Percentiles rank a stretch among this genome's conserved stretches.
Conservation (phyloP, 2,113 vertebrate species). For the Oenanthe oenanthe region DNA sequence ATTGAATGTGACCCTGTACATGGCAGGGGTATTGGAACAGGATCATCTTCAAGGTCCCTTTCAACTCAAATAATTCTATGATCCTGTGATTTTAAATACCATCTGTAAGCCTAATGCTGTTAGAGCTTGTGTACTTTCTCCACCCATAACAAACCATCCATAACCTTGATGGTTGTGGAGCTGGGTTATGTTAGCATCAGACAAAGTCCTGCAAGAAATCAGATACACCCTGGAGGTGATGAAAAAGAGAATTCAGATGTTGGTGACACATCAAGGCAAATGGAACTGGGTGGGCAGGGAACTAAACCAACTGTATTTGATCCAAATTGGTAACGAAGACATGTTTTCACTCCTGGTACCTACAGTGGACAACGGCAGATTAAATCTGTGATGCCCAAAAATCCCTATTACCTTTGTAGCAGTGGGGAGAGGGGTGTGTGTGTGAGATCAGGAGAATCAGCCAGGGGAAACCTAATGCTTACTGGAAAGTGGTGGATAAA, state of each 20-base stretch:
- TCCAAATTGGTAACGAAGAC: neutral
- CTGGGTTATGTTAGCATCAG: neutral
- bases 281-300: neutral
- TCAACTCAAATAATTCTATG: neutral
- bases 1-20: neutral
- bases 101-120: neutral
- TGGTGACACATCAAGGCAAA: neutral
- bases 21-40: neutral
- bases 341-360: neutral
- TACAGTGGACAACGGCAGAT: neutral
- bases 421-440: accelerated
- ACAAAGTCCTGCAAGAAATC: neutral
- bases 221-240: neutral
- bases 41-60: neutral
- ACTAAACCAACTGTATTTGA: neutral
- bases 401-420: neutral
- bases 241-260: neutral
- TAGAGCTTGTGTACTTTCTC: neutral
- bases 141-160: neutral
- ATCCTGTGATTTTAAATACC: neutral
- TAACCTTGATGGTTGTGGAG: neutral
- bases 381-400: neutral
- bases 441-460: neutral
- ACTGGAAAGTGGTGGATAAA: neutral
- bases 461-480: neutral